Evolutionary conservation across 2,797 vertebrate species (phyloP).

Genomic region (Anguilla obscura): DNA sequence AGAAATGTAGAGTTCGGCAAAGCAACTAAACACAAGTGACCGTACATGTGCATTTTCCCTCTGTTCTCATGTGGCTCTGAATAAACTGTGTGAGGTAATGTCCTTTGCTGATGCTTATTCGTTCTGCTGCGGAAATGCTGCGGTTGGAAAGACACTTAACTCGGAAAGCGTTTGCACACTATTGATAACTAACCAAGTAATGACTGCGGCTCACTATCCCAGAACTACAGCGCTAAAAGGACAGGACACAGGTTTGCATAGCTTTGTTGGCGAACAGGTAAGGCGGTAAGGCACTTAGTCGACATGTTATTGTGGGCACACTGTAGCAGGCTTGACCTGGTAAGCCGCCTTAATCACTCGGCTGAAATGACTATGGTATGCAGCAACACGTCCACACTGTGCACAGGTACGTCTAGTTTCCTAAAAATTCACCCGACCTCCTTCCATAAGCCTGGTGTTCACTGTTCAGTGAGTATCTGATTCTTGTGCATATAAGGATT

Average conservation of each 20-base stretch:
- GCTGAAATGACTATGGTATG: not conserved
- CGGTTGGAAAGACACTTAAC: constrained; percentile 56
- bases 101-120: constrained; percentile 48
- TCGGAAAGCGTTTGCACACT: constrained; percentile 54
- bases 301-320: constrained; percentile 74
- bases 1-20: constrained; percentile 81
- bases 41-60: constrained; percentile 75
- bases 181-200: constrained; percentile 60
- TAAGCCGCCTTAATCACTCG: constrained; percentile 45
- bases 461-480: constrained; percentile 66
- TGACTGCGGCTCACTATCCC: constrained; percentile 62
- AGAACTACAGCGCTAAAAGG: constrained; percentile 78
- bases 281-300: constrained; percentile 92
- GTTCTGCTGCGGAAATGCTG: constrained; percentile 64
- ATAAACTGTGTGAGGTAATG: constrained; percentile 54
- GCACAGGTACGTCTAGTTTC: constrained; percentile 50
- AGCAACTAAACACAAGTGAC: constrained; percentile 88
- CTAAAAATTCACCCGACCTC: constrained; percentile 56
- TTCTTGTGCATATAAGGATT: constrained; percentile 76
- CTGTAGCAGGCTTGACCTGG: constrained; percentile 76
- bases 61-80: constrained; percentile 41
- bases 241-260: constrained; percentile 87
- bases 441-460: constrained; percentile 74
- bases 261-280: constrained; percentile 82
- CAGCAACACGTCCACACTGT: constrained; percentile 46